phyloP scores from a whole-genome alignment of 2,797 vertebrate genomes.

The Schizothorax lantsangensis region DNA sequence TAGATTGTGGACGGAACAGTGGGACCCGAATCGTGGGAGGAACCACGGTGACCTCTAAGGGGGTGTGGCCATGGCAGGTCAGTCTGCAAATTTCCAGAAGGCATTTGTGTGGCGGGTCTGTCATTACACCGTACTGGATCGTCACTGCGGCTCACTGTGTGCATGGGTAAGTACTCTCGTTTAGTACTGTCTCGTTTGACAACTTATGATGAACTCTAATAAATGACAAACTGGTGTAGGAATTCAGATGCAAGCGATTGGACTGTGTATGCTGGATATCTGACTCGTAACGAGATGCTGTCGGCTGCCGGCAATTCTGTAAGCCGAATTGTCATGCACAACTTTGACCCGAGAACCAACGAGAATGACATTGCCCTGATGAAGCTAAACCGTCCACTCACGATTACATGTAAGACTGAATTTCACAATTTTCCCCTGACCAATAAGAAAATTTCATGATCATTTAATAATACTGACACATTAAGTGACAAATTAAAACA shows the following conservation, averaged over 20 bases:
- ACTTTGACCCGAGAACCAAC: slow-evolving; percentile 75
- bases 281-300: slow-evolving; percentile 67
- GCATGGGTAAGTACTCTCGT: slow-evolving; percentile 73
- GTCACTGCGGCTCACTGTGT: slow-evolving; percentile 92
- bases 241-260: slow-evolving; percentile 66
- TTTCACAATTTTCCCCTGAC: neutral
- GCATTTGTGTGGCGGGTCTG: slow-evolving; percentile 88
- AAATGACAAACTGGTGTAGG: slow-evolving; percentile 48
- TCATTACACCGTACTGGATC: slow-evolving; percentile 86
- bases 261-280: slow-evolving; percentile 78
- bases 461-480: neutral
- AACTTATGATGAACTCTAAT: neutral
- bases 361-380: slow-evolving; percentile 89
- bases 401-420: slow-evolving; percentile 74
- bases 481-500: neutral
- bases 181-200: neutral
- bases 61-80: slow-evolving; percentile 94
- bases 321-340: slow-evolving; percentile 78
- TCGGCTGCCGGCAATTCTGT: slow-evolving; percentile 34
- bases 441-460: neutral
- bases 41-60: slow-evolving; percentile 43
- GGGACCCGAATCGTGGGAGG: slow-evolving; percentile 86
- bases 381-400: slow-evolving; percentile 77
- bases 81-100: slow-evolving; percentile 79
- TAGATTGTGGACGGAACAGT: slow-evolving; percentile 64